Evolutionary conservation across 2,113 vertebrate genomes (phyloP), one percentile per base, ranked within the genome.

Genomic region (Euleptes europaea): DNA sequence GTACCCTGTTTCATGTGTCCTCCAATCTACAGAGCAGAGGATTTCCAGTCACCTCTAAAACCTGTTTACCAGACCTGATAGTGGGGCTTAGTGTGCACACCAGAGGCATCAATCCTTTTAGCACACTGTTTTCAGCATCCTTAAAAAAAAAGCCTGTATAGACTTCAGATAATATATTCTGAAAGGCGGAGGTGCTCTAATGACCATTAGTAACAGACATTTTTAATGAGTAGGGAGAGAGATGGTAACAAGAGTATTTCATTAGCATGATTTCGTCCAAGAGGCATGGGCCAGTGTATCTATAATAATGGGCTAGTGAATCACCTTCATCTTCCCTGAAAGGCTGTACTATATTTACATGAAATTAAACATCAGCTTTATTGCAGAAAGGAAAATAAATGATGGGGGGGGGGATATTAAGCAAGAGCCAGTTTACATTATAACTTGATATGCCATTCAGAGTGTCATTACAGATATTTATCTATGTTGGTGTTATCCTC

Each of bases 281-380:
- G 40, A 70, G 19, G 7, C 14, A 84, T n/a, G 35, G 23, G 38
- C 7, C 35, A 70, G 21, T 44, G 44, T 40, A n/a, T 21, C 26
- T 60, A 71, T 57, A 79, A 72, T 57, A 63, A 21, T 21, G 44
- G 12, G 38, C 67, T 28, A 79, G 21, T 57, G 67, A 44, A 21
- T 38, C 33, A 79, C 35, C 11, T 33, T 35, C n/a, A n/a, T 83
- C 31, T 60, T 76, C 75, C 21, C 67, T 38, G 40, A 83, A 75
- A 90, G 85, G 89, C 91, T 93, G 86, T 81, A 92, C 70, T 91
- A 87, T 89, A 88, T 63, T 31, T 14, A 89, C 86, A 80, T 86
- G 88, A 90, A 88, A 86, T 40, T 54, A 90, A 91, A 82, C 70
- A 40, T 89, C 81, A 81, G 60, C 76, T 3, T 70, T 83, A 85